Base-by-base conservation (phyloP, 2,113 vertebrate species). In the Rhizomys pruinosus region DNA sequence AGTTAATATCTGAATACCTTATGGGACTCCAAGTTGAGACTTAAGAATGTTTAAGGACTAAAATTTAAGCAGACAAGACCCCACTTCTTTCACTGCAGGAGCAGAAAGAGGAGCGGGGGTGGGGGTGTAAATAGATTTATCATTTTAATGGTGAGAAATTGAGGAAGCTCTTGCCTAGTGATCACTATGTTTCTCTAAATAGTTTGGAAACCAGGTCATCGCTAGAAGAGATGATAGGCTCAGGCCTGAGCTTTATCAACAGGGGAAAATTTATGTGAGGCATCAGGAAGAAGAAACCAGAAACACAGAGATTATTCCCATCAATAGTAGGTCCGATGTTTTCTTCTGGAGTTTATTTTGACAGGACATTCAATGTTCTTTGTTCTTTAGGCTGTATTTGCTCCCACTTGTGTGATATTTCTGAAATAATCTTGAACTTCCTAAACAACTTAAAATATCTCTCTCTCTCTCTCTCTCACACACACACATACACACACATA, bases 231-330 rank as follows among this genome's bases (percentile, higher is more conserved):
- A 72, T 32, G 8, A 59, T 84, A 17, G 47, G 0, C 32, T 74
- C 8, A 80, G 42, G 13, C 63, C 29, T 84, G 66, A 92, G 11
- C 16, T 77, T 90, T 93, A 91, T 63, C 34, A 71, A 90, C 42
- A 84, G 61, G 44, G 77, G 59, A 93, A 96, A 87, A 94, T 32
- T 69, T 77, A 32, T 73, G 91, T 81, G 55, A 88, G 73, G 68
- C 39, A 8, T n/a, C 47, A 44, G 29, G 52, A 87, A 77, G 76
- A 37, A 68, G 20, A 93, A 64, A 52, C 7, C 55, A 81, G 63
- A 81, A 88, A 32, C 81, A 44, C 3, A 39, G 44, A 2, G 37
- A 85, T 85, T 55, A 42, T 76, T 77, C 79, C 47, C 57, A 47
- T 68, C 44, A 20, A 84, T 12, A 80, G 34, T 7, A 74, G 71